A percentile compares a stretch with the other conserved stretches of the same genome.
These are phyloP conservation scores for Halyomorpha halys DNA, from an alignment of 1,140 invertebrate species.

Conservation along the genomic window DNA sequence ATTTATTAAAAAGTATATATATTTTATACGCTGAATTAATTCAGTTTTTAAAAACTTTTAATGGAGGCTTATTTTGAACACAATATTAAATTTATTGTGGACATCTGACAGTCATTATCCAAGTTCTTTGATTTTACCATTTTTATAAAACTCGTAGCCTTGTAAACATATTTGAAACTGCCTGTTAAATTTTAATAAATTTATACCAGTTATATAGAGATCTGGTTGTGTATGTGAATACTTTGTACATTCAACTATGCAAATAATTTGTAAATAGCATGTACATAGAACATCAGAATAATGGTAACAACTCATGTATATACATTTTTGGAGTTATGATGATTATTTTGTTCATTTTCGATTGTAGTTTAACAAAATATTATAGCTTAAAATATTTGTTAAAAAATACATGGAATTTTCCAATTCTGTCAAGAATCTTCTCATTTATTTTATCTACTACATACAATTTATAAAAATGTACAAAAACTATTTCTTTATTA, in stretches of 20 bases:
- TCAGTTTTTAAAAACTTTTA: constrained; percentile 5
- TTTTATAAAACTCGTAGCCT: background rate
- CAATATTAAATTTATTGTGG: background rate
- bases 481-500: background rate
- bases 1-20: background rate
- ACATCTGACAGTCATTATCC: background rate
- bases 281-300: background rate
- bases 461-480: constrained; percentile 1
- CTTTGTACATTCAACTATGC: constrained; percentile 6
- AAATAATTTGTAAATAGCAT: constrained; percentile 13
- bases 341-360: constrained; percentile 8
- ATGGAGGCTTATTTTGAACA: background rate
- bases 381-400: constrained; percentile 2
- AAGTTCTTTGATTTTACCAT: background rate
- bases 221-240: constrained; percentile 15
- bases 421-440: no score
- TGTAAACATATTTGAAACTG: constrained; percentile 10
- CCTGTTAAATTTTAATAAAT: constrained; percentile 3
- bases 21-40: background rate
- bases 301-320: background rate
- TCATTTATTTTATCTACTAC: background rate
- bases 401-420: background rate
- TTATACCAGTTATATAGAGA: constrained; percentile 2
- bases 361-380: constrained; percentile 4
- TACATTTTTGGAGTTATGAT: constrained; percentile 5